Conservation (phyloP, 1,140 invertebrate species). For the Melipona quadrifasciata region DNA sequence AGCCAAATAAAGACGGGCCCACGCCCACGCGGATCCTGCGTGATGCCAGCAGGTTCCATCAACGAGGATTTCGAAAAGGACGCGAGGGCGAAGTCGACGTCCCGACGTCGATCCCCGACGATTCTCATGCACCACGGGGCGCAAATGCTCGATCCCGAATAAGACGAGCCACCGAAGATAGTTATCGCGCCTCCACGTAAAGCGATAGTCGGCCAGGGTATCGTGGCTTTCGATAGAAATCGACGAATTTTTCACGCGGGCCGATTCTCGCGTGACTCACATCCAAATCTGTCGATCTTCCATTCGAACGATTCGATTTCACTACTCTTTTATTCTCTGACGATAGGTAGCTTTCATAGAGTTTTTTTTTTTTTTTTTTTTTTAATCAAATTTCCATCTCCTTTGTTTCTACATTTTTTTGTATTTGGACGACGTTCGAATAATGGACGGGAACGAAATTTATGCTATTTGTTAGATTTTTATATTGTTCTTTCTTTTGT, state of each 20-base stretch:
- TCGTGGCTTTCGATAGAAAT: constrained; percentile 48
- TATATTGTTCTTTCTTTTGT: too few relatives aligned
- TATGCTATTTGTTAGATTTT: neutral
- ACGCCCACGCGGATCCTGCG: constrained; percentile 42
- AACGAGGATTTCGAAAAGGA: constrained; percentile 55
- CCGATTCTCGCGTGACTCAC: constrained; percentile 55
- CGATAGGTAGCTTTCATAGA: too few relatives aligned
- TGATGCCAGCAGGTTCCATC: constrained; percentile 42
- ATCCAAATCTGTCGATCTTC: constrained; percentile 52
- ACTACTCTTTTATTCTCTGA: neutral
- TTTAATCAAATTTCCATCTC: neutral
- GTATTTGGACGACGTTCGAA: neutral
- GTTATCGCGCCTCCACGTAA: constrained; percentile 38
- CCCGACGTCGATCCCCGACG: constrained; percentile 13
- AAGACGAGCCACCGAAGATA: constrained; percentile 50
- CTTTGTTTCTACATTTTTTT: too few relatives aligned
- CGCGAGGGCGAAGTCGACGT: constrained; percentile 13
- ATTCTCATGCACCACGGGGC: constrained; percentile 46
- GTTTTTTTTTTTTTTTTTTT: neutral
- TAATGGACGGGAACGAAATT: neutral
- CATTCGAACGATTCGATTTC: constrained; percentile 8
- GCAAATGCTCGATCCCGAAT: constrained; percentile 40
- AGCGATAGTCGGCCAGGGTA: constrained; percentile 17
- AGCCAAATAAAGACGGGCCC: constrained; percentile 54
- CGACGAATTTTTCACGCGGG: constrained; percentile 50